Percentiles rank a stretch among this genome's conserved stretches.
These are phyloP conservation scores for Xestia sexstrigata DNA, from an alignment of 2,888 invertebrate genomes.

Conservation along the genomic window DNA sequence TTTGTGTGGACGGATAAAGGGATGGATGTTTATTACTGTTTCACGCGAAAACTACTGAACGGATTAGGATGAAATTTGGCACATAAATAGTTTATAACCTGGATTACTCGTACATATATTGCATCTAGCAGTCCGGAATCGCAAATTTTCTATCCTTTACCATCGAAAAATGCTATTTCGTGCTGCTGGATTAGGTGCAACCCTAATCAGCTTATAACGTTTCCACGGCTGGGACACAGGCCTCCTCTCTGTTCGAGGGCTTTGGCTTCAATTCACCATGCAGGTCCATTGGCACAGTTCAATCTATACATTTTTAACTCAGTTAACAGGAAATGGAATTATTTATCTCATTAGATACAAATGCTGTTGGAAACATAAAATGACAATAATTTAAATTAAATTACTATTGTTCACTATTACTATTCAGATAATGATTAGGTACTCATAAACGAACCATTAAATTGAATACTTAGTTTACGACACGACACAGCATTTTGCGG, in stretches of 20 bases:
- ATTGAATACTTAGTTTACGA: neutral
- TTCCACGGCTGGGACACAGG: neutral
- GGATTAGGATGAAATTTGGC: too few species aligned
- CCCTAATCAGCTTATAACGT: neutral
- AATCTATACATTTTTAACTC: neutral
- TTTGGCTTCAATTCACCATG: neutral
- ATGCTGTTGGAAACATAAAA: neutral
- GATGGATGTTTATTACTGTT: too few species aligned
- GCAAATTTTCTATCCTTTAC: too few species aligned
- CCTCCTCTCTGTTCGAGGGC: neutral
- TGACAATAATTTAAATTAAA: constrained; percentile 5
- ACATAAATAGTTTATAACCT: too few species aligned
- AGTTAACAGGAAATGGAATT: constrained; percentile 38
- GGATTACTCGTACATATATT: too few species aligned
- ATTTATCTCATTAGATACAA: constrained; percentile 9
- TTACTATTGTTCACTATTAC: neutral
- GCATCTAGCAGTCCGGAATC: too few species aligned
- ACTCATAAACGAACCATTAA: neutral
- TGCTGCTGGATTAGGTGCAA: too few species aligned
- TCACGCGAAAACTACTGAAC: too few species aligned
- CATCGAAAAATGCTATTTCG: too few species aligned
- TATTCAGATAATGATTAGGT: neutral
- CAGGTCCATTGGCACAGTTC: neutral
- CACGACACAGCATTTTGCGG: neutral
- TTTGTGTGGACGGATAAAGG: too few species aligned